These are phyloP conservation scores for Chesias legatella DNA, from an alignment of 2,888 invertebrate species.

Conservation along the genomic window DNA sequence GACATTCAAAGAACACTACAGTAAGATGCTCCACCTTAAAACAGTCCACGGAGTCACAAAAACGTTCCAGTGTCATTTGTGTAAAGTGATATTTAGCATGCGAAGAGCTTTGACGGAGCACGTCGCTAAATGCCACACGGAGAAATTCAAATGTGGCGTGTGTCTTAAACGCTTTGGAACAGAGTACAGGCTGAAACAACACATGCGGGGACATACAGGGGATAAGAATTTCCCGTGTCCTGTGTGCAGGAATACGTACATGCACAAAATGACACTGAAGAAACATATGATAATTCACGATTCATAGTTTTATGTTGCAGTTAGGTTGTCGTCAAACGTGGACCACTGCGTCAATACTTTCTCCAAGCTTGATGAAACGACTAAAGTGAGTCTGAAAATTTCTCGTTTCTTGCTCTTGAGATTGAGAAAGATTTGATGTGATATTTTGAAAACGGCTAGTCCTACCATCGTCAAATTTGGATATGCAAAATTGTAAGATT, in stretches of 20 bases:
- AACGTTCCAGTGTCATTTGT: conserved; percentile 57
- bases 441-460: no score
- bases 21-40: conserved; percentile 66
- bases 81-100: conserved; percentile 55
- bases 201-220: conserved; percentile 60
- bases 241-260: conserved; percentile 64
- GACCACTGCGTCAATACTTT: no score
- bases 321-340: no score
- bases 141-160: conserved; percentile 61
- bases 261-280: conserved; percentile 61
- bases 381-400: no score
- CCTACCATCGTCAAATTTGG: no score
- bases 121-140: conserved; percentile 61
- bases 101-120: conserved; percentile 64
- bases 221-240: conserved; percentile 63
- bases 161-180: conserved; percentile 69
- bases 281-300: conserved; percentile 65
- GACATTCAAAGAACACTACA: conserved; percentile 64
- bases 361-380: no score
- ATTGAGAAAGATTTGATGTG: no score
- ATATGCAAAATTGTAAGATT: no score
- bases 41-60: conserved; percentile 63
- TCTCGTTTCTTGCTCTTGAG: no score
- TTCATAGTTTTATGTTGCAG: no score
- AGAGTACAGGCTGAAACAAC: conserved; percentile 57